phyloP scores from a whole-genome alignment of 2,888 invertebrate genomes.

The Aporophyla nigra region DNA sequence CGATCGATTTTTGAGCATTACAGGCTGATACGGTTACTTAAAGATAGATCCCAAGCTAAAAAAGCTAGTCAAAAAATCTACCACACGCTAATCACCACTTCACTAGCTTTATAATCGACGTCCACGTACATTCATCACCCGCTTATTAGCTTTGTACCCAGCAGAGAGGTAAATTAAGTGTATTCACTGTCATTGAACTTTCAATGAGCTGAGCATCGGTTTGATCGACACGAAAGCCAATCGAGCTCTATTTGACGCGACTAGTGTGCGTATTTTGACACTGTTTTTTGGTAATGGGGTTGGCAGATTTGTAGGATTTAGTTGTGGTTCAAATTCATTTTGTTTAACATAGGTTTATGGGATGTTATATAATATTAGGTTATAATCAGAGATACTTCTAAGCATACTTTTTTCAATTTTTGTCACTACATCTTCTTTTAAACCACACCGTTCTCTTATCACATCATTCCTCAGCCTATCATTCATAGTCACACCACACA shows the following conservation, averaged over 20 bases:
- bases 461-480: no score
- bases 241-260: slow-evolving; percentile 1
- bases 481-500: no score
- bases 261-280: not conserved
- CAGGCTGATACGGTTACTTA: no score
- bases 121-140: slow-evolving; percentile 16
- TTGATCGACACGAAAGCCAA: slow-evolving; percentile 18
- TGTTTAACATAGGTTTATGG: no score
- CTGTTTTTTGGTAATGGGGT: slow-evolving; percentile 1
- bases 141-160: slow-evolving; percentile 24
- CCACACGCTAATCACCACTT: not conserved
- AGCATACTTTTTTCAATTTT: no score
- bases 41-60: no score
- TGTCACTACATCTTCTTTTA: no score
- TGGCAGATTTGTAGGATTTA: not conserved
- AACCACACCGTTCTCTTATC: no score
- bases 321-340: not conserved
- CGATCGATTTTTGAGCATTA: no score
- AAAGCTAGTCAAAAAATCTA: no score
- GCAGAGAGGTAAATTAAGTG: slow-evolving; percentile 29
- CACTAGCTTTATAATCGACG: slow-evolving; percentile 3
- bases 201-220: slow-evolving; percentile 22
- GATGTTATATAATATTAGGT: no score
- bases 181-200: slow-evolving; percentile 46
- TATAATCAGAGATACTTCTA: no score